Percentiles rank a stretch among this genome's conserved stretches.
Conservation (phyloP, 2,797 vertebrate species). For the Cryptoprocta ferox region DNA sequence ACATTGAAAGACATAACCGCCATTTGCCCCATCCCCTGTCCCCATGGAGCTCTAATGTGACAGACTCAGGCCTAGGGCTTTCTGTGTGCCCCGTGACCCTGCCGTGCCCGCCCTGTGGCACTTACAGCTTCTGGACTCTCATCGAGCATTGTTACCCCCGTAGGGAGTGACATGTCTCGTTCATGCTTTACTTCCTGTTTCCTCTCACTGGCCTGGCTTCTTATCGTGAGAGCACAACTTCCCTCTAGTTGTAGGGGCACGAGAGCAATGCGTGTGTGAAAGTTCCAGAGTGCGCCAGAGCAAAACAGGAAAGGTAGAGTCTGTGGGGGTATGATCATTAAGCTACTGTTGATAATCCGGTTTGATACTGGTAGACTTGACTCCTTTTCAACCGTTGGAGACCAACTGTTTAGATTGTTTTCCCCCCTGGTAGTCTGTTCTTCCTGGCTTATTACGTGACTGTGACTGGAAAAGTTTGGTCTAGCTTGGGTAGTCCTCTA, state of each 20-base stretch:
- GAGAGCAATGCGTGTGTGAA: background rate
- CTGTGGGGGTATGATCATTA: background rate
- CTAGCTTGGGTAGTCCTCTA: background rate
- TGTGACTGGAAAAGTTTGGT: background rate
- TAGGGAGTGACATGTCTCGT: background rate
- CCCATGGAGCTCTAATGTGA: background rate
- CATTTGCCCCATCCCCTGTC: background rate
- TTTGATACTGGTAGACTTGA: background rate
- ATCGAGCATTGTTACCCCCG: rapidly evolving
- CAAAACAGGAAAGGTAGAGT: background rate
- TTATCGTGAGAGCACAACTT: background rate
- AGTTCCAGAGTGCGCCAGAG: background rate
- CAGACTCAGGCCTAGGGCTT: background rate
- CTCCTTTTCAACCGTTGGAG: constrained; percentile 29
- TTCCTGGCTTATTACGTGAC: background rate
- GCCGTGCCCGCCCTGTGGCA: too few species aligned
- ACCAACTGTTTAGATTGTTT: background rate
- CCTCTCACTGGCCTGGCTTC: background rate
- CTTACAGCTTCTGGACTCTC: background rate
- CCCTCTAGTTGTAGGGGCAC: background rate
- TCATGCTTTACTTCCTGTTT: background rate
- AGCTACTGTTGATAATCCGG: background rate
- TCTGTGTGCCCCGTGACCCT: background rate
- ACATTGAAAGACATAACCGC: background rate
- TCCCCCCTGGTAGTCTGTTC: background rate